A percentile compares a stretch with the other conserved stretches of the same genome.
These are phyloP conservation scores for Drosophila hydei DNA, from an alignment of 1,140 invertebrate species.

Conservation along the genomic window DNA sequence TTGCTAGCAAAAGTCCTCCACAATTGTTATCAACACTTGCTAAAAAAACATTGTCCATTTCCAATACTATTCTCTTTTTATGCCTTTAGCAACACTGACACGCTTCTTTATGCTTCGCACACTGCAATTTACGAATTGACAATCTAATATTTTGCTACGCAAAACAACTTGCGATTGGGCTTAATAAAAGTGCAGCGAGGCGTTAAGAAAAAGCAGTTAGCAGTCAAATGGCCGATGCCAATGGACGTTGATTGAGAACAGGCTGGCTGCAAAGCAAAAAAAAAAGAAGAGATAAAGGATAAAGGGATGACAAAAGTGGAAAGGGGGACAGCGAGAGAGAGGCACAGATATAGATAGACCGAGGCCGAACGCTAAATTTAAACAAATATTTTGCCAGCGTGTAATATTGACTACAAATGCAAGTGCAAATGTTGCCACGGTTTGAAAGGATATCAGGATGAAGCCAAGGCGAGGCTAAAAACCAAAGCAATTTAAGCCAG, in stretches of 20 bases:
- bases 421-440: conserved; percentile 83
- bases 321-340: too few species aligned
- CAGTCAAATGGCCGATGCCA: conserved; percentile 52
- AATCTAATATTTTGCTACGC: conserved; percentile 68
- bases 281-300: not conserved
- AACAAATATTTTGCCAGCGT: conserved; percentile 75
- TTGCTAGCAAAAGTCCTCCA: too few species aligned
- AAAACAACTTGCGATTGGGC: conserved; percentile 44
- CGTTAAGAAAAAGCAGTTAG: conserved; percentile 78
- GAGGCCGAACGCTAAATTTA: conserved; percentile 63
- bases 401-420: conserved; percentile 82
- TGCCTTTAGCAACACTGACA: conserved; percentile 38
- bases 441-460: conserved; percentile 60
- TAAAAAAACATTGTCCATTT: not conserved
- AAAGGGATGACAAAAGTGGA: conserved; percentile 19
- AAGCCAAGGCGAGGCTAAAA: conserved; percentile 10
- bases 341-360: not conserved
- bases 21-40: not conserved
- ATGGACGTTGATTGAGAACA: conserved; percentile 60
- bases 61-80: conserved; percentile 5
- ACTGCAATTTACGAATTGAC: conserved; percentile 68
- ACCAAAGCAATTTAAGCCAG: conserved; percentile 78
- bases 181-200: conserved; percentile 73
- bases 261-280: not conserved
- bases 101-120: conserved; percentile 62